Evolutionary conservation across 2,888 invertebrate species (phyloP).

Genomic region (Andrena minutula): DNA sequence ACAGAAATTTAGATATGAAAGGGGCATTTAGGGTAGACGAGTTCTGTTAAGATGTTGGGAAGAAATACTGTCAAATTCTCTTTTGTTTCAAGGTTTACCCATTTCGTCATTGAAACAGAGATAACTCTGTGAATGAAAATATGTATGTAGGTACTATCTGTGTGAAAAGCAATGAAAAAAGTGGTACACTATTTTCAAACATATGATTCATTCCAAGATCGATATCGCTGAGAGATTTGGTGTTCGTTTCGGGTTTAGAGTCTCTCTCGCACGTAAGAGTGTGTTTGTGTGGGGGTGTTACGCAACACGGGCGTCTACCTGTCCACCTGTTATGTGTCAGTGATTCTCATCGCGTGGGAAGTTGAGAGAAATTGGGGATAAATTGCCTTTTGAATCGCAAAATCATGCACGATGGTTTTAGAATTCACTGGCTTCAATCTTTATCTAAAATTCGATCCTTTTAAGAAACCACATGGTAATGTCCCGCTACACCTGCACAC

Average conservation of each 20-base stretch:
- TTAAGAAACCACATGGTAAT: too few species aligned
- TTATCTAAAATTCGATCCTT: background rate
- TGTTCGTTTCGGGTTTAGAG: background rate
- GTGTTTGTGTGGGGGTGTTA: slow-evolving; percentile 10
- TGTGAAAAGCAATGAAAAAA: background rate
- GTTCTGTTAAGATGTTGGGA: too few species aligned
- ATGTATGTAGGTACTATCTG: background rate
- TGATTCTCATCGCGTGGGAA: slow-evolving; percentile 42
- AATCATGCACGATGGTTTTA: background rate
- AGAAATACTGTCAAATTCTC: too few species aligned
- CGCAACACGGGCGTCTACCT: slow-evolving; percentile 45
- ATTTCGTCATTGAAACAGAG: too few species aligned
- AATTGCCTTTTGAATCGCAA: background rate
- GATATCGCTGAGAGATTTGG: background rate
- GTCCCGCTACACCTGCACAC: background rate
- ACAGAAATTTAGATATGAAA: too few species aligned
- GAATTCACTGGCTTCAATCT: background rate
- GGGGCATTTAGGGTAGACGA: too few species aligned
- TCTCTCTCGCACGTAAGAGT: background rate
- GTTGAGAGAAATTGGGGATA: slow-evolving; percentile 1
- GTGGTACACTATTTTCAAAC: background rate
- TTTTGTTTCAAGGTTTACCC: too few species aligned
- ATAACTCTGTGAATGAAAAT: too few species aligned
- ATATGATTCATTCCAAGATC: background rate
- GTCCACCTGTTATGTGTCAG: slow-evolving; percentile 48